These are phyloP conservation scores for Mantis religiosa DNA, from an alignment of 2,888 invertebrate genomes.

Conservation along the genomic window DNA sequence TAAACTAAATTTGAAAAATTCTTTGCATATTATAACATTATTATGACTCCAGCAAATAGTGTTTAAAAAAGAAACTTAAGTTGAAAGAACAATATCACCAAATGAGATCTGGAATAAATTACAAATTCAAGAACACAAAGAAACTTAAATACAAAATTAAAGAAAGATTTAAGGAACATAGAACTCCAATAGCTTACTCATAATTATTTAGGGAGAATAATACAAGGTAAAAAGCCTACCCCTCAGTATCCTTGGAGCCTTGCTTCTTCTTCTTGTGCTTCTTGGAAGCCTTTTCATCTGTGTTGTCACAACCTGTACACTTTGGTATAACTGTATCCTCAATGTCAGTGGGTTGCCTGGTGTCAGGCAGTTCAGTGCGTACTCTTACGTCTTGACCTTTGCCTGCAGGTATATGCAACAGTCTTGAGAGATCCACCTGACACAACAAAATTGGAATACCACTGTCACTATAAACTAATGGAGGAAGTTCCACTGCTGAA, in stretches of 20 bases:
- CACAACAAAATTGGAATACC: slow-evolving; percentile 43
- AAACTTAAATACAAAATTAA: too few species aligned
- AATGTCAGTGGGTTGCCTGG: slow-evolving; percentile 42
- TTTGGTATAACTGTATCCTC: slow-evolving; percentile 28
- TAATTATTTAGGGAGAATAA: too few species aligned
- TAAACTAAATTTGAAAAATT: too few species aligned
- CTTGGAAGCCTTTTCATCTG: slow-evolving; percentile 11
- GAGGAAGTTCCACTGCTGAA: slow-evolving; percentile 1
- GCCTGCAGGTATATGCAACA: neutral
- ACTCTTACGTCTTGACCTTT: slow-evolving; percentile 45
- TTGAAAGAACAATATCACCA: too few species aligned
- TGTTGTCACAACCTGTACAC: slow-evolving; percentile 31
- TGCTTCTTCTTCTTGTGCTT: slow-evolving; percentile 19
- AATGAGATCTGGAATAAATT: too few species aligned
- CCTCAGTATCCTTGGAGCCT: neutral
- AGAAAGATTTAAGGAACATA: too few species aligned
- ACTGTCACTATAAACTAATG: slow-evolving; percentile 32
- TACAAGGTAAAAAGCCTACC: neutral
- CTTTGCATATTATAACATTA: too few species aligned
- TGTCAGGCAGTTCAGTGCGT: slow-evolving; percentile 49
- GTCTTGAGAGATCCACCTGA: slow-evolving; percentile 41
- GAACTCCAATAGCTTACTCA: too few species aligned
- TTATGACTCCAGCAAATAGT: too few species aligned
- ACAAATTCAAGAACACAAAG: too few species aligned
- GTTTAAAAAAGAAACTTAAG: too few species aligned